phyloP scores from a whole-genome alignment of 1,140 invertebrate genomes.

The Drosophila melanica region DNA sequence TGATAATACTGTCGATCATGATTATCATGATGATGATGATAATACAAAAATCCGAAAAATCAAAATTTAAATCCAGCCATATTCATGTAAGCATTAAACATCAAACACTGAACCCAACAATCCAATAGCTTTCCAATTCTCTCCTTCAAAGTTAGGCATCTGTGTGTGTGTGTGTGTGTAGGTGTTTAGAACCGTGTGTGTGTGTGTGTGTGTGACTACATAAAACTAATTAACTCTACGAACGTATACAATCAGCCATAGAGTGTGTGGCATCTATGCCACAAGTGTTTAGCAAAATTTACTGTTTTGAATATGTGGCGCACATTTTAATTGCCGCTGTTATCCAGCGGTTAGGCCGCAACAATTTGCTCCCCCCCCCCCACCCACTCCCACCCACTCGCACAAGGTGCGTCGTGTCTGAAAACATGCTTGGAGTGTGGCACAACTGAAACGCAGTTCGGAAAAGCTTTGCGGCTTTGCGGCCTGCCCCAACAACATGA shows the following conservation, averaged over 20 bases:
- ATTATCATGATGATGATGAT: not conserved
- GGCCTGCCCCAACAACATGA: constrained; percentile 22
- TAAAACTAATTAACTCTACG: constrained; percentile 56
- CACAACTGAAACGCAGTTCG: constrained; percentile 17
- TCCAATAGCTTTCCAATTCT: not conserved
- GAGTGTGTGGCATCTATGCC: constrained; percentile 16
- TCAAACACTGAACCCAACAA: constrained; percentile 31
- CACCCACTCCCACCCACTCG: not conserved
- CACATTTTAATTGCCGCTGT: constrained; percentile 58
- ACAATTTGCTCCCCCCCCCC: constrained; percentile 47
- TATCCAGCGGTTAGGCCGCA: constrained; percentile 72
- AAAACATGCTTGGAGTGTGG: constrained; percentile 3
- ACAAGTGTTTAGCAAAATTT: constrained; percentile 64
- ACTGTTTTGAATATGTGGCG: constrained; percentile 32
- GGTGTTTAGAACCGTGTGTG: not conserved
- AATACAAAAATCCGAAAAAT: constrained; percentile 9
- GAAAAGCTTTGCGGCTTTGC: constrained; percentile 50
- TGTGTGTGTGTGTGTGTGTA: constrained; percentile 6
- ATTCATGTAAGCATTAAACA: constrained; percentile 20
- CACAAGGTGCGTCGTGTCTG: not conserved
- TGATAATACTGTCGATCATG: constrained; percentile 10
- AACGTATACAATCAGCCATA: not conserved
- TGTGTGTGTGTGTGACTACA: constrained; percentile 22
- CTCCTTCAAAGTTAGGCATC: not conserved
- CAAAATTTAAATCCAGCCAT: constrained; percentile 3